phyloP scores from a whole-genome alignment of 2,113 vertebrate genomes.

The Amphilophus citrinellus region DNA sequence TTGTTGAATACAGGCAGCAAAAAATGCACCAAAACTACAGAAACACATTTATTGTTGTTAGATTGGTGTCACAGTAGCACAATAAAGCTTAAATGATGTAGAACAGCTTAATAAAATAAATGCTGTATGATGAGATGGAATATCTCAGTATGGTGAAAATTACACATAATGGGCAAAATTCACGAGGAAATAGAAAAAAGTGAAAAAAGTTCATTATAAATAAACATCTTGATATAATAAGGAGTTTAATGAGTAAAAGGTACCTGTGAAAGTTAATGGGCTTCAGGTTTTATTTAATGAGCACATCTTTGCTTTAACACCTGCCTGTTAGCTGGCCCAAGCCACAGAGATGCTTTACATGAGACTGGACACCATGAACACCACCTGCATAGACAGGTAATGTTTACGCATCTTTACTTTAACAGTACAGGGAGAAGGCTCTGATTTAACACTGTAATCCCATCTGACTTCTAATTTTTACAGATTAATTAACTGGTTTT shows the following conservation, averaged over 20 bases:
- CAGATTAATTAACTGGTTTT: conserved; percentile 93
- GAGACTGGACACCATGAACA: conserved; percentile 98
- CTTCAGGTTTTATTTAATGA: background rate
- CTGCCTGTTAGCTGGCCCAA: conserved; percentile 89
- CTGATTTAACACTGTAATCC: accelerated
- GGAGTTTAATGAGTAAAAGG: background rate
- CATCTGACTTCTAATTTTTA: background rate
- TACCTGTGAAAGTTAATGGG: background rate
- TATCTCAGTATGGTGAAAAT: no score
- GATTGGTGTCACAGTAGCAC: no score
- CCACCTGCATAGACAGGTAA: conserved; percentile 93
- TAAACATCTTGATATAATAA: background rate
- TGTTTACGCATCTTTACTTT: accelerated
- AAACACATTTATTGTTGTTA: no score
- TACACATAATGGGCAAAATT: no score
- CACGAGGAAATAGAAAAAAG: background rate
- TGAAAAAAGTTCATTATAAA: background rate
- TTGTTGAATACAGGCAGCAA: background rate
- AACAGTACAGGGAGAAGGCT: background rate
- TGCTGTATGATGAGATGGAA: no score
- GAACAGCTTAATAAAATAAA: no score
- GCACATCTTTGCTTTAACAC: conserved; percentile 76
- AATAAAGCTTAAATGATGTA: no score
- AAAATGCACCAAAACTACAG: background rate
- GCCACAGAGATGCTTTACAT: conserved; percentile 98